phyloP scores from a whole-genome alignment of 1,140 invertebrate species.

The Protaetia brevitarsis region DNA sequence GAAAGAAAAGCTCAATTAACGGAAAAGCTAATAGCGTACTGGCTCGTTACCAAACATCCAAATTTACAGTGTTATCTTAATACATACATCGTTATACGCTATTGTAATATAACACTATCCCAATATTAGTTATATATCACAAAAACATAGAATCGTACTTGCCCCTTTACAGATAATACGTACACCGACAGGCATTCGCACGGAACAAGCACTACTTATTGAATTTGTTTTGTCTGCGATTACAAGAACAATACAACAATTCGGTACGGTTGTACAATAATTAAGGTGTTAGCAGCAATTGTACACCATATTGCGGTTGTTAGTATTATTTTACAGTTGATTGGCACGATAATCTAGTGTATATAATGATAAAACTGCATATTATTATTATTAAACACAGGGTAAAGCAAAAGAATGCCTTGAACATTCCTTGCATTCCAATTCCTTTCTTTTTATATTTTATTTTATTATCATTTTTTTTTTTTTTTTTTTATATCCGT shows the following conservation, averaged over 20 bases:
- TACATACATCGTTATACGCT: neutral
- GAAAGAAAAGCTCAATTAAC: too few species aligned
- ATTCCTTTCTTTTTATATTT: too few species aligned
- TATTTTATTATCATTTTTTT: too few species aligned
- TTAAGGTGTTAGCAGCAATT: neutral
- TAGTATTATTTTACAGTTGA: constrained; percentile 3
- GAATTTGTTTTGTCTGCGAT: constrained; percentile 4
- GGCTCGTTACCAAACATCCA: too few species aligned
- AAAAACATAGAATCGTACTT: neutral
- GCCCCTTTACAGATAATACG: neutral
- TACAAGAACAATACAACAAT: constrained; percentile 1
- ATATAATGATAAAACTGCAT: neutral
- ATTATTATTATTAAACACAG: constrained; percentile 2
- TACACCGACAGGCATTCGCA: neutral
- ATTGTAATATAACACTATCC: neutral
- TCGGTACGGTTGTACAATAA: neutral
- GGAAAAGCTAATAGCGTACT: too few species aligned
- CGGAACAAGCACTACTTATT: constrained; percentile 8
- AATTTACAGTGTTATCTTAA: too few species aligned
- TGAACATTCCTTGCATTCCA: too few species aligned
- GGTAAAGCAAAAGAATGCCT: too few species aligned
- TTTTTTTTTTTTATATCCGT: too few species aligned
- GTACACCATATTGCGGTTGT: neutral
- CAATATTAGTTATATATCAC: neutral
- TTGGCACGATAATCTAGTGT: constrained; percentile 1